Evolutionary conservation across 2,797 vertebrate species (phyloP), one percentile per base, ranked within the genome.

Genomic region (Macroramphosus scolopax): DNA sequence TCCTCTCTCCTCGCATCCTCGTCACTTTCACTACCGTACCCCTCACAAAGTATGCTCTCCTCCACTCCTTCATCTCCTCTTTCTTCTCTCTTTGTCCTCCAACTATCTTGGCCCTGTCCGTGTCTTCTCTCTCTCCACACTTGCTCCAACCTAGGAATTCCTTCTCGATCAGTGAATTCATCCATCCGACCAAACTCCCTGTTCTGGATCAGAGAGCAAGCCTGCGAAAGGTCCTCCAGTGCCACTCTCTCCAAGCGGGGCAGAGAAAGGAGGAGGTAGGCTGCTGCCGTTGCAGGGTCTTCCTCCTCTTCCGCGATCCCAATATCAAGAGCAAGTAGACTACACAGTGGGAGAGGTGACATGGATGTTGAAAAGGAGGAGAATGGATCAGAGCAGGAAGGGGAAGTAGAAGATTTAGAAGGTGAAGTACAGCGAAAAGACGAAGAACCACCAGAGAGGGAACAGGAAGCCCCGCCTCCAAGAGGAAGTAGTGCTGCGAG

Each of bases 221-320:
- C 90, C 0, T 86, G 72, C 0, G 57, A 60, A 4, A 91, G 43
- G 0, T 78, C 68, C 0, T 85, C 8, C 28, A 92, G 36, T 0
- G 85, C 87, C 47, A 92, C 62, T 30, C 78, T 85, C 58, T 88
- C 72, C 48, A 95, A 72, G 28, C 2, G 1, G 0, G 90, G 87
- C 59, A 94, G 61, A 1, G 86, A 71, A 37, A 95, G 87, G 46
- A 95, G 84, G 12, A 95, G 75, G 45, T 89, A 92, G 15, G 88
- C 87, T 12, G 89, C 60, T 0, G 72, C 77, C 0, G 48, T 49
- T 1, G 11, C 59, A 4, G 28, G 0, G 14, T 87, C 66, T 0
- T 26, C 18, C 0, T 72, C 34, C 1, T 41, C 18, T 8, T 58
- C 53, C 0, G 40, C 24, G 16, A 82, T 80, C 6, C 86, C 83